phyloP scores from a whole-genome alignment of 2,113 vertebrate genomes.

The Craseonycteris thonglongyai region DNA sequence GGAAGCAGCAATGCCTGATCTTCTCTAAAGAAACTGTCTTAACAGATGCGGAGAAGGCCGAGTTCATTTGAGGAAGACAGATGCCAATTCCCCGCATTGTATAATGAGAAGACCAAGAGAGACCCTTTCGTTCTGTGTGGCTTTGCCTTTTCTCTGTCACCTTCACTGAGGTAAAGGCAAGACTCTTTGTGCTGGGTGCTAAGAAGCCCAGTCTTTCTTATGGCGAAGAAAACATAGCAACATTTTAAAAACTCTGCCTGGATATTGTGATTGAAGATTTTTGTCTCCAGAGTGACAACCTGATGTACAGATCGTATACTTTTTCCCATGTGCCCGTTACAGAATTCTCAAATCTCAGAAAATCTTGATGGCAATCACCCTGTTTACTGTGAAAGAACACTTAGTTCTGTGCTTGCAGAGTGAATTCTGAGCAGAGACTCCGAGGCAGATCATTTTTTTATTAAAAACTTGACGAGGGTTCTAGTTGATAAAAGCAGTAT shows the following conservation, averaged over 20 bases:
- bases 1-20: accelerated
- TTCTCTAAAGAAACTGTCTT: background rate
- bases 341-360: background rate
- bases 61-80: no score
- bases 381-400: background rate
- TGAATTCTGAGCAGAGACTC: background rate
- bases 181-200: background rate
- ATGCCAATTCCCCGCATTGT: no score
- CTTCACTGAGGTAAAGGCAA: background rate
- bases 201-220: background rate
- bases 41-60: accelerated
- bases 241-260: background rate
- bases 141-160: background rate
- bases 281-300: background rate
- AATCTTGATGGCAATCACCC: background rate
- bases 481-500: background rate
- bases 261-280: background rate
- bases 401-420: background rate
- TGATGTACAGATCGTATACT: background rate
- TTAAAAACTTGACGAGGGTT: background rate
- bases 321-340: background rate
- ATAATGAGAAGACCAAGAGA: background rate
- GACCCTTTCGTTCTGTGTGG: background rate
- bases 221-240: background rate
- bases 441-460: background rate